A percentile compares a stretch with the other conserved stretches of the same genome.
Conservation (phyloP, 2,888 invertebrate species). For the Salticus scenicus region DNA sequence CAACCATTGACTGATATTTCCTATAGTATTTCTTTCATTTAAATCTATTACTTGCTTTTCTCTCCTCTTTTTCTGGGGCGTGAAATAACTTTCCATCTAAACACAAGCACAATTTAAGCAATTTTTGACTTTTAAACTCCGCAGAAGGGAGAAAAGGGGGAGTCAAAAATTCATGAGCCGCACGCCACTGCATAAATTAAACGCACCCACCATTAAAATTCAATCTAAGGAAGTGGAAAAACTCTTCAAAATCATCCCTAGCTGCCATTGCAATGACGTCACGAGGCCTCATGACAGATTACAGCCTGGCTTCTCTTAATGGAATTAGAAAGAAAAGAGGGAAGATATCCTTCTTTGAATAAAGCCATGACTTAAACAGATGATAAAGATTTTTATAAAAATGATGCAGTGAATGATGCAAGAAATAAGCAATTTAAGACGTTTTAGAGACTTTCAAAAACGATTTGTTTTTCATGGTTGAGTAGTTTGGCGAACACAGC, state of each 20-base stretch:
- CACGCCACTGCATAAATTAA: constrained; percentile 58
- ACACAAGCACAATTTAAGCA: constrained; percentile 2
- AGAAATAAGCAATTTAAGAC: background rate
- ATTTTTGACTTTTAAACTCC: background rate
- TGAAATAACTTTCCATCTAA: background rate
- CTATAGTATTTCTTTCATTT: no score
- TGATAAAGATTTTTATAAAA: constrained; percentile 14
- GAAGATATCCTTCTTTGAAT: constrained; percentile 30
- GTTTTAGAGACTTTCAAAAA: background rate
- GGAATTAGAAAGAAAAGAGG: constrained; percentile 61
- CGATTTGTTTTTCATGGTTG: background rate
- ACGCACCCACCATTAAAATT: constrained; percentile 63
- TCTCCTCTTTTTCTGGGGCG: background rate
- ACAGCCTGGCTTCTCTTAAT: constrained; percentile 55
- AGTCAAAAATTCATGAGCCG: constrained; percentile 18
- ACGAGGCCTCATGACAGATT: constrained; percentile 57
- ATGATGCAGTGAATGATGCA: background rate
- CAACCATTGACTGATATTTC: no score
- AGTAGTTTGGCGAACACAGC: background rate
- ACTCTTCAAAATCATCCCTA: constrained; percentile 54
- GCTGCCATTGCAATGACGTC: constrained; percentile 40
- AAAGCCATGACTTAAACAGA: background rate
- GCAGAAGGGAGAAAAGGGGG: background rate
- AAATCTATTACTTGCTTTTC: no score
- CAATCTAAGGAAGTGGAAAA: constrained; percentile 61